Base-by-base conservation (phyloP, 2,888 invertebrate genomes). In the Allolobophora icterica region DNA sequence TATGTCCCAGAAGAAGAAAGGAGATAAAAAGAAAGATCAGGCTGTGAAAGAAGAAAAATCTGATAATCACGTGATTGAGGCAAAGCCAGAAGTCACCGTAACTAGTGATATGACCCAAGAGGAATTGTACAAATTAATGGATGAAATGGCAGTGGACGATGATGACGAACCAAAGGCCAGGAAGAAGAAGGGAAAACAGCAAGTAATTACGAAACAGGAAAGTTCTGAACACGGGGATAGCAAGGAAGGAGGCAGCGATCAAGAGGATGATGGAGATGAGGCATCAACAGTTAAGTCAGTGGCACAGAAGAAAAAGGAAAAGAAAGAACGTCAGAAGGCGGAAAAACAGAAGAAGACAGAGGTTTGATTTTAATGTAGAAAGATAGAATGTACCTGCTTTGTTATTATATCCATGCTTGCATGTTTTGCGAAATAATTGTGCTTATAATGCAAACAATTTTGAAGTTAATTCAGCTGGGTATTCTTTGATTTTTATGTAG, bases 281-380 rank as follows among this genome's bases (percentile, higher is more conserved):
- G 92, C 91, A 24, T 92, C 38, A 13, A 92, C 92, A 30, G 92
- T 93, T 24, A 93, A 93, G 89, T 92, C 93, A 24, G 92, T 93
- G 24, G 93, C 93, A 34, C 93, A 93, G 91, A 92, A 95, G 97
- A 93, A 98, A 98, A 95, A 97, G 94, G 98, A 99, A 95, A 96
- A 96, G 92, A 98, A 97, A 94, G 98, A 98, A 93, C 97, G 97
- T 94, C 98, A 97, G 95, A 98, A 98, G 45, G 40, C 90, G 11
- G 90, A 91, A 58, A 91, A 90, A 34, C 89, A 71, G 40, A 91
- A 90, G n/a, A 91, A 91, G 52, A 91, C 90, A 34, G 91, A 92
- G 38, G 91, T 91, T 84, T 33, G 84, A 40, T 35, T n/a, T 35
- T 34, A 42, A 92, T 38, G 19, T 21, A n/a, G 13, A 89, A 34